phyloP scores from a whole-genome alignment of 2,797 vertebrate species.

The Anisognathus igniventris region DNA sequence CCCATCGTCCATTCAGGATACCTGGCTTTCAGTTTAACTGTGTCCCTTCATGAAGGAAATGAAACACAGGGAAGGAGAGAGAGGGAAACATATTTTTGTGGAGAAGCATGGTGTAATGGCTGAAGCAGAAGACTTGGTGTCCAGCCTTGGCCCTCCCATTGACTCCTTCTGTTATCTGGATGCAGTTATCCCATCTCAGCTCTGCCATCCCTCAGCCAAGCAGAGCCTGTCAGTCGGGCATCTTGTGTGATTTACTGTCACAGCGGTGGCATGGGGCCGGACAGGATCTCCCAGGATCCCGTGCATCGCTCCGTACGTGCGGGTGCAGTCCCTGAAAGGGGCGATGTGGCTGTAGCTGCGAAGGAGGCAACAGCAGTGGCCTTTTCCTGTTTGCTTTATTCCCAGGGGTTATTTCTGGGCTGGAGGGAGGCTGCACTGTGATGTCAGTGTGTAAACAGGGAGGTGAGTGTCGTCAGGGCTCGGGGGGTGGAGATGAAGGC shows the following conservation, averaged over 20 bases:
- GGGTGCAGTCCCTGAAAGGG: not conserved
- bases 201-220: not conserved
- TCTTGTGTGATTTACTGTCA: fast-evolving
- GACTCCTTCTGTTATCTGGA: not conserved
- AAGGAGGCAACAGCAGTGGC: not conserved
- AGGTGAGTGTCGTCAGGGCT: slow-evolving; percentile 54
- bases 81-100: fast-evolving
- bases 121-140: not conserved
- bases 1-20: not conserved
- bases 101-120: not conserved
- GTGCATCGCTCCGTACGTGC: fast-evolving
- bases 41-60: not conserved
- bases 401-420: slow-evolving; percentile 59
- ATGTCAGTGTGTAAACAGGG: slow-evolving; percentile 79
- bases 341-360: not conserved
- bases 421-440: slow-evolving; percentile 51
- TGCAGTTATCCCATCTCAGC: not conserved
- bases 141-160: not conserved
- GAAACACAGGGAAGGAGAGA: not conserved
- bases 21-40: not conserved
- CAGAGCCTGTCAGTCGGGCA: fast-evolving
- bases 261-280: fast-evolving
- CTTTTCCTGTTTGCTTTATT: slow-evolving; percentile 65
- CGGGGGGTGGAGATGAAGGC: slow-evolving; percentile 48
- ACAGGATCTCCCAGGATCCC: not conserved